A percentile compares a stretch with the other conserved stretches of the same genome.
Evolutionary conservation across 1,140 invertebrate species (phyloP).

Genomic region (Ridgeia piscesae): DNA sequence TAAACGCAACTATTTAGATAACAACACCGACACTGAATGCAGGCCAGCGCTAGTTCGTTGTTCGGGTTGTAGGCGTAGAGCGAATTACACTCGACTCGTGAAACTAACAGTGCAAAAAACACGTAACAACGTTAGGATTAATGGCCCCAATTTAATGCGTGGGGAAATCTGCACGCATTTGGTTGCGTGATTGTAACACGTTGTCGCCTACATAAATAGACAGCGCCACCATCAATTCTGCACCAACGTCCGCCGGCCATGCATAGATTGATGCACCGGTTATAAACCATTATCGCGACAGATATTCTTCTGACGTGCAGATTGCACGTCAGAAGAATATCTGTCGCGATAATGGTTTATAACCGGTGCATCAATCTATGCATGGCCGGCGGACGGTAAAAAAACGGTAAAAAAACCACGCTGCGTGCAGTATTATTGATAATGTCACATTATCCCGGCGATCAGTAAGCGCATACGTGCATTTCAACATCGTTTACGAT

Average conservation of each 20-base stretch:
- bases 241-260: neutral
- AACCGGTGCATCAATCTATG: too few species aligned
- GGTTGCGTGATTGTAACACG: neutral
- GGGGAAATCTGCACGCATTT: neutral
- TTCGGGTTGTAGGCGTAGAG: neutral
- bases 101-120: neutral
- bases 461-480: neutral
- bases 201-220: neutral
- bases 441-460: neutral
- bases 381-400: too few species aligned
- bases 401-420: neutral
- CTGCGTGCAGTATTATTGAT: neutral
- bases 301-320: neutral
- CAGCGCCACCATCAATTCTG: neutral
- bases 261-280: neutral
- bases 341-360: too few species aligned
- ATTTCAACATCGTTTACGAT: neutral
- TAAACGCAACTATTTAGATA: neutral
- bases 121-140: neutral
- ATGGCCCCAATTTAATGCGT: neutral
- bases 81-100: neutral
- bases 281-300: neutral
- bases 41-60: too few species aligned
- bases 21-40: neutral
- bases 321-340: too few species aligned